Conservation (phyloP, 2,113 vertebrate species). For the Sebastes schlegelii region DNA sequence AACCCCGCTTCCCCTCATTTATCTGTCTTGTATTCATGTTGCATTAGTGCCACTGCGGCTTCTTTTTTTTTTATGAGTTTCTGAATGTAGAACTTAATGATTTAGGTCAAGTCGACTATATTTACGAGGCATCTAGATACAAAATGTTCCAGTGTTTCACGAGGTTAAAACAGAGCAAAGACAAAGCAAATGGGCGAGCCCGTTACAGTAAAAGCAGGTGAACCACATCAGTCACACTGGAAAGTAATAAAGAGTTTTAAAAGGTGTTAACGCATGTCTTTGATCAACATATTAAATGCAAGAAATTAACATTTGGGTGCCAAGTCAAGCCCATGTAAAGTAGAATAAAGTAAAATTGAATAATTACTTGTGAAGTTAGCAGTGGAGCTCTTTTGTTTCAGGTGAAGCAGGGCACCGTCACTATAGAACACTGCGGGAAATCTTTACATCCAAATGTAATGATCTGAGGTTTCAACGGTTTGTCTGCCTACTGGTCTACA, state of each 20-base stretch:
- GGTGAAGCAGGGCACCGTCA: background rate
- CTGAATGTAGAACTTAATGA: background rate
- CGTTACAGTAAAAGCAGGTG: conserved; percentile 11
- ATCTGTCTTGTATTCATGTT: background rate
- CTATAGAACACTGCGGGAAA: background rate
- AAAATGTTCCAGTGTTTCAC: background rate
- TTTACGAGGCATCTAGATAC: conserved; percentile 12
- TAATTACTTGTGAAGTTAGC: background rate
- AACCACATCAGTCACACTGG: conserved; percentile 40
- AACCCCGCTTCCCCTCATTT: conserved; percentile 25
- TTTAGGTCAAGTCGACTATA: conserved; percentile 12
- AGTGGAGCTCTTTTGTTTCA: too few species aligned
- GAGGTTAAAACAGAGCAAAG: conserved; percentile 7
- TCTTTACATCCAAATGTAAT: background rate
- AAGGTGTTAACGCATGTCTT: conserved; percentile 26
- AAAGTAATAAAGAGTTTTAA: conserved; percentile 31
- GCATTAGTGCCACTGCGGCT: background rate
- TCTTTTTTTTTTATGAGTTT: background rate
- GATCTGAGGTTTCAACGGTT: background rate
- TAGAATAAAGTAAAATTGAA: background rate
- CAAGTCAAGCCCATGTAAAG: background rate
- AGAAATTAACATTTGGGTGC: background rate
- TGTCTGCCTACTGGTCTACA: background rate
- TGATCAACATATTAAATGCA: conserved; percentile 8
- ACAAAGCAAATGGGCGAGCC: background rate